Evolutionary conservation across 30 jellyfish, hydroid and myxozoan species (phyloP), one percentile per base, ranked within the genome.

Genomic region (Cassiopea xamachana): DNA sequence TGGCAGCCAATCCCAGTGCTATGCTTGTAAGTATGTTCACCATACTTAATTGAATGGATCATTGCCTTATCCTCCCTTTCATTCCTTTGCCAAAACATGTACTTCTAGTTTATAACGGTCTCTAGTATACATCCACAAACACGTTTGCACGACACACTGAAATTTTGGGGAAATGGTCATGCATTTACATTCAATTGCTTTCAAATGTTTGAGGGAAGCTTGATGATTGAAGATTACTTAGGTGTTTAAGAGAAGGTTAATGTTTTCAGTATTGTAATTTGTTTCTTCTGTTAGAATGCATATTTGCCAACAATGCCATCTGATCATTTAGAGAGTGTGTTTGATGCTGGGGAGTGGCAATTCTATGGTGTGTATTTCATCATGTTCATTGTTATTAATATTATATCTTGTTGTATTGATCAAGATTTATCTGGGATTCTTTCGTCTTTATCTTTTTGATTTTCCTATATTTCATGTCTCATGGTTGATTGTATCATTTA

Each of bases 301-400:
- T 92, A 69, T 64, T 73, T 92, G 19, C 98, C 98, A 12, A 88
- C 98, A 46, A 92, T 92, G 98, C 98, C 98, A 3, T 82, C 88
- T 43, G 92, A 92, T 59, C 81, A 71, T 64, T 86, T 92, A 6
- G 81, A 82, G 17, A 93, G 45, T 6, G 91, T 86, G 0, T 39
- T 80, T 27, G 92, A 81, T 80, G 93, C 91, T 39, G 74, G 74
- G 19, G 46, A 44, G 1, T 86, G 87, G 87, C 46, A 16, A n/a
- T 71, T 75, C 0, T 86, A 86, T 39, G 17, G 93, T 86, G 47
- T 55, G 87, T 86, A 61, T 10, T 6, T 55, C 2, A 48, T 39
- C 44, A 12, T 1, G 8, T 49, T 47, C 18, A 48, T 1, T 60
- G 1, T 8, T 55, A 1, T 81, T 43, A 58, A 80, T 7, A 58